Evolutionary conservation across 2,888 invertebrate genomes (phyloP).

Genomic region (Blera fallax): DNA sequence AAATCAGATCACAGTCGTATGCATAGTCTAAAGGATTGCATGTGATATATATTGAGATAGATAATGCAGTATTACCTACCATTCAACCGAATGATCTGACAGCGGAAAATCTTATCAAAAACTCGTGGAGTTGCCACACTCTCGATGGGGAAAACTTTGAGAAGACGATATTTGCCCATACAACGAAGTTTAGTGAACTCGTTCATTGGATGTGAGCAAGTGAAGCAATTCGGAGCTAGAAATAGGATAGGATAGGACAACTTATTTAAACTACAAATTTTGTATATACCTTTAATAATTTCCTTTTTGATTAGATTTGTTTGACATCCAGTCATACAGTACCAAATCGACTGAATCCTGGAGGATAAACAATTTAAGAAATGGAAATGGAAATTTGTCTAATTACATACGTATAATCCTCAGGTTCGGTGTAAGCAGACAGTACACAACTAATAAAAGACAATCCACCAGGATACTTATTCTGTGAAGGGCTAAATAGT

Average conservation of each 20-base stretch:
- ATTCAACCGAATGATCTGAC: slow-evolving; percentile 75
- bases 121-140: slow-evolving; percentile 76
- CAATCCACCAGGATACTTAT: slow-evolving; percentile 76
- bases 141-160: slow-evolving; percentile 76
- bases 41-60: not conserved
- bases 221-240: slow-evolving; percentile 77
- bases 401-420: slow-evolving; percentile 47
- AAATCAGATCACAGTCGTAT: slow-evolving; percentile 76
- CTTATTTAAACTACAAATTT: not conserved
- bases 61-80: slow-evolving; percentile 70
- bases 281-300: slow-evolving; percentile 75
- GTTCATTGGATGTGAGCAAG: slow-evolving; percentile 77
- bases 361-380: not conserved
- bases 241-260: not conserved
- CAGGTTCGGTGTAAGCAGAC: slow-evolving; percentile 76
- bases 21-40: slow-evolving; percentile 74
- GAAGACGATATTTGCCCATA: slow-evolving; percentile 75
- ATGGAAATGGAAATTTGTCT: not conserved
- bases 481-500: slow-evolving; percentile 74
- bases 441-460: slow-evolving; percentile 77
- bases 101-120: slow-evolving; percentile 75
- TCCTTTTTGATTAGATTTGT: slow-evolving; percentile 77
- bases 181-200: slow-evolving; percentile 78
- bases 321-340: slow-evolving; percentile 77
- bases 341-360: slow-evolving; percentile 81